Conservation (phyloP, 2,113 vertebrate species). For the Ginglymostoma cirratum region DNA sequence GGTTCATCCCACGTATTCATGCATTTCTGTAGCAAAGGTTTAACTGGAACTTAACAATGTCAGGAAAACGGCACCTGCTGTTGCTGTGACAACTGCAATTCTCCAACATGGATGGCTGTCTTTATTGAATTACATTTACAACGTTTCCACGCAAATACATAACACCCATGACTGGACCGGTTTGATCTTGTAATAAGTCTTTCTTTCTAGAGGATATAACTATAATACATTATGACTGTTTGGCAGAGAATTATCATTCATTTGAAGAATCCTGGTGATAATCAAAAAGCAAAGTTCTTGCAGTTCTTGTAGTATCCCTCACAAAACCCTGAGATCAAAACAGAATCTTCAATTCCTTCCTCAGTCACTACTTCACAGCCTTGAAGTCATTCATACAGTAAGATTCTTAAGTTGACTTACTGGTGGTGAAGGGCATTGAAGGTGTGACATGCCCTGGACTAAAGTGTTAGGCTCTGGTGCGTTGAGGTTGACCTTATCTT, state of each 20-base stretch:
- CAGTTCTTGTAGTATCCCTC: neutral
- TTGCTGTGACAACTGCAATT: neutral
- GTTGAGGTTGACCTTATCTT: conserved; percentile 1
- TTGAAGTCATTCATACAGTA: conserved; percentile 28
- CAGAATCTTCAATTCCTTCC: neutral
- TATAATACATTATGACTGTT: neutral
- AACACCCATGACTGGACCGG: neutral
- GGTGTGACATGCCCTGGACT: conserved; percentile 13
- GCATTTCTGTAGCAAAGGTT: neutral
- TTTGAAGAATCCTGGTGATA: neutral
- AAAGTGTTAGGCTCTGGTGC: conserved; percentile 14
- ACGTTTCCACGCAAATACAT: neutral
- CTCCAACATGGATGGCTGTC: neutral
- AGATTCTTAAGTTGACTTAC: conserved; percentile 33
- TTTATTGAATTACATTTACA: neutral
- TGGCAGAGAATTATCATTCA: neutral
- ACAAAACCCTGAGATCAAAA: conserved; percentile 5
- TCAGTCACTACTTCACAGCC: neutral
- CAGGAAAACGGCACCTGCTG: neutral
- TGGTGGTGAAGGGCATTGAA: conserved; percentile 15
- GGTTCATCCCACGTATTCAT: neutral
- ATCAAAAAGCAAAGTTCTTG: neutral
- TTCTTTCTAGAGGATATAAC: neutral
- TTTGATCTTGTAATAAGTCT: neutral
- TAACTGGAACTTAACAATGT: neutral